Percentiles rank a stretch among this genome's conserved stretches.
Evolutionary conservation across 1,140 invertebrate species (phyloP).

Genomic region (Bombus confusus): DNA sequence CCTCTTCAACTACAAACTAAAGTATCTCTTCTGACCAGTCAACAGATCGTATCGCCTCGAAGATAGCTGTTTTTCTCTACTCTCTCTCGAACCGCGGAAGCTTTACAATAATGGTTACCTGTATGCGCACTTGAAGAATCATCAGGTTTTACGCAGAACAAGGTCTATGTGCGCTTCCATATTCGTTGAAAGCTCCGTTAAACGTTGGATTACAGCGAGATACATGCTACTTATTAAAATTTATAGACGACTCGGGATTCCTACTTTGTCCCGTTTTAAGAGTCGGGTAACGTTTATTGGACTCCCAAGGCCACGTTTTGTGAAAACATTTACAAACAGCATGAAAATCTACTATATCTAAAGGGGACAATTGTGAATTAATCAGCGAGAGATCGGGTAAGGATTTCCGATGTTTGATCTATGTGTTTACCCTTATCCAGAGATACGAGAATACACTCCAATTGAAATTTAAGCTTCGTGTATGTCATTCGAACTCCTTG

Average conservation of each 20-base stretch:
- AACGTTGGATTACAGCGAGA: slow-evolving; percentile 21
- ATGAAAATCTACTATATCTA: neutral
- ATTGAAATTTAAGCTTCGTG: neutral
- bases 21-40: neutral
- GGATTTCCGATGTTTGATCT: neutral
- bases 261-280: neutral
- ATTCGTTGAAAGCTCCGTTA: slow-evolving; percentile 49
- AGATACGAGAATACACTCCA: neutral
- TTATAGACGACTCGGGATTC: neutral
- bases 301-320: neutral
- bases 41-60: slow-evolving; percentile 36
- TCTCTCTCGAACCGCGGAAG: neutral
- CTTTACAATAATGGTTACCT: slow-evolving; percentile 9
- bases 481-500: neutral
- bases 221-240: slow-evolving; percentile 9
- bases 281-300: neutral
- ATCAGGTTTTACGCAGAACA: neutral
- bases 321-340: neutral
- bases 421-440: neutral
- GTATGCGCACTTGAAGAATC: neutral
- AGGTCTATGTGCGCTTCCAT: neutral
- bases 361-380: slow-evolving; percentile 21
- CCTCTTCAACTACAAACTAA: neutral
- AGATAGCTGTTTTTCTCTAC: slow-evolving; percentile 8
- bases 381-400: neutral